Evolutionary conservation across 2,797 vertebrate genomes (phyloP).

Genomic region (Glyptemys insculpta): DNA sequence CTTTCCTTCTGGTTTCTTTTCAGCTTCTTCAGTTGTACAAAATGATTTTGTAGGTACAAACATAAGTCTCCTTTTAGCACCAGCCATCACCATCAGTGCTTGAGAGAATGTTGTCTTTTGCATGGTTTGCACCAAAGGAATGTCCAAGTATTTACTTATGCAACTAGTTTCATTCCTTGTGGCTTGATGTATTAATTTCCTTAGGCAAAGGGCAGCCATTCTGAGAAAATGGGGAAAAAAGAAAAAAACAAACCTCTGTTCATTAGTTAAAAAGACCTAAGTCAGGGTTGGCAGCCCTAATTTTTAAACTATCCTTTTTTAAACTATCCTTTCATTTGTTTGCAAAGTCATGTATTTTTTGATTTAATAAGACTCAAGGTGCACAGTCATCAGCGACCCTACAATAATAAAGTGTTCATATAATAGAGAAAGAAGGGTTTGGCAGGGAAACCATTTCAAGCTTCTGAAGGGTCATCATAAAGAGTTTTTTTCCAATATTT

Average conservation of each 20-base stretch:
- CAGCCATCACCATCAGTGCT: neutral
- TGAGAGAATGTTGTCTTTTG: neutral
- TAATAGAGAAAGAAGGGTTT: neutral
- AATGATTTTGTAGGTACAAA: slow-evolving; percentile 56
- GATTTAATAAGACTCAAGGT: neutral
- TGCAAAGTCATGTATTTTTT: neutral
- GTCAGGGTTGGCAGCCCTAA: neutral
- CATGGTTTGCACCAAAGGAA: neutral
- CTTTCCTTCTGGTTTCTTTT: slow-evolving; percentile 10
- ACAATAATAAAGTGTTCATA: neutral
- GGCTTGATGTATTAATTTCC: slow-evolving; percentile 79
- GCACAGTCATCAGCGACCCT: neutral
- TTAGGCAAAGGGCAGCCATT: slow-evolving; percentile 85
- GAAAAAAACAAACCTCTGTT: neutral
- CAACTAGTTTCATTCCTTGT: slow-evolving; percentile 58
- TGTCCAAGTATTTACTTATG: slow-evolving; percentile 25
- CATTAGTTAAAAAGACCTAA: neutral
- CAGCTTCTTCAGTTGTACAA: slow-evolving; percentile 64
- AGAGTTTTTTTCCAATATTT: neutral
- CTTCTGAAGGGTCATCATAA: neutral
- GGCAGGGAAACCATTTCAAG: neutral
- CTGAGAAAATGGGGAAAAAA: slow-evolving; percentile 64
- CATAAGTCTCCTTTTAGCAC: neutral
- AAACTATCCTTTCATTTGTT: neutral
- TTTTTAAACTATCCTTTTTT: neutral